Evolutionary conservation across 2,888 invertebrate genomes (phyloP), one percentile per base, ranked within the genome.

Genomic region (Drosophila atroscutellata): DNA sequence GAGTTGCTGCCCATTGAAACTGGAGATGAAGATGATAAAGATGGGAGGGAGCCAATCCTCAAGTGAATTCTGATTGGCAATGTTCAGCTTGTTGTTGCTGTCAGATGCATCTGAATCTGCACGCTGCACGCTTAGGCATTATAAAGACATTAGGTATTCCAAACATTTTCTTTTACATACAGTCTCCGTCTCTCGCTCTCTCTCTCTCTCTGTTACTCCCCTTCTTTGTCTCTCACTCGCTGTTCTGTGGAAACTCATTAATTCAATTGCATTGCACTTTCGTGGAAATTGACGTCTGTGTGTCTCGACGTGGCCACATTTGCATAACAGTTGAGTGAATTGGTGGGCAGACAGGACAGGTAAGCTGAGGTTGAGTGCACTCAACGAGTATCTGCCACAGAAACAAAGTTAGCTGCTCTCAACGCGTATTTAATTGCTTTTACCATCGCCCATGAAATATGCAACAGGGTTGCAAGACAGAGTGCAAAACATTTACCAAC

Each of bases 191-290:
- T 18, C 26, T 36, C 39, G 42, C 20, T 9, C 8, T n/a, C 54
- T 20, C 57, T 2, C 13, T 15, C 39, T 18, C 15, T 36, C 15
- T n/a, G 1, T 8, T 6, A 28, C 42, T 20, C 47, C 8, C 28
- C 28, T 2, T 37, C 42, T 7, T n/a, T 39, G 55, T 59, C 42
- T 4, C 24, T 15, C 24, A 24, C 8, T 24, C 3, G 24, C 4
- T 15, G 37, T 34, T 61, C 74, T 64, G 50, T 50, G 69, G 36
- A 61, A 63, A 55, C 68, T 67, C 78, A 89, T 89, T 89, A 86
- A 86, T 87, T 85, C 88, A 78, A 86, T 87, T 89, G 74, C 83
- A 63, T 69, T 75, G 86, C 80, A 85, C 75, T 89, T 87, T 86
- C 83, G 73, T 66, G 72, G 52, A 85, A 89, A 86, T 80, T 89